phyloP scores from a whole-genome alignment of 2,797 vertebrate species.

The Xyrichtys novacula region DNA sequence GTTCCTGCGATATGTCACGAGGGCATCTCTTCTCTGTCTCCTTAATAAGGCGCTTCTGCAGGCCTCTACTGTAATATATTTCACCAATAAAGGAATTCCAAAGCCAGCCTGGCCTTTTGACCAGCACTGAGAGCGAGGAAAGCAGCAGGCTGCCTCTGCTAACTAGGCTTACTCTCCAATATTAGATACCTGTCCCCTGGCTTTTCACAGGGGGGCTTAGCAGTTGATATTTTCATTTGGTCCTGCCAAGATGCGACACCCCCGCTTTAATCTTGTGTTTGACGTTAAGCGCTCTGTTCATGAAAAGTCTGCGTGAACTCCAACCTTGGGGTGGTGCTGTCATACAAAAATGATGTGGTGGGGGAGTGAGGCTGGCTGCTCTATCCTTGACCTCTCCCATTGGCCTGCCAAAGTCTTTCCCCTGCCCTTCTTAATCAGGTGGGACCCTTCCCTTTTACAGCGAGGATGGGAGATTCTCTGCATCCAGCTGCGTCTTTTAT shows the following conservation, averaged over 20 bases:
- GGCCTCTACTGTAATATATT: slow-evolving; percentile 89
- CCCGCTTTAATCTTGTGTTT: slow-evolving; percentile 93
- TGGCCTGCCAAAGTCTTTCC: slow-evolving; percentile 84
- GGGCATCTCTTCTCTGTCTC: slow-evolving; percentile 81
- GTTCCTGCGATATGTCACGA: slow-evolving; percentile 75
- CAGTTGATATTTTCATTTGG: slow-evolving; percentile 94
- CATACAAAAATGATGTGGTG: slow-evolving; percentile 85
- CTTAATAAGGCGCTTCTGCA: slow-evolving; percentile 85
- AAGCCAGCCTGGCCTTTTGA: slow-evolving; percentile 78
- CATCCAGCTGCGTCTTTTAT: slow-evolving; percentile 73
- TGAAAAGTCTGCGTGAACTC: slow-evolving; percentile 91
- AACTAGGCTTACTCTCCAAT: slow-evolving; percentile 88
- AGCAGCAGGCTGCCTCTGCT: slow-evolving; percentile 82
- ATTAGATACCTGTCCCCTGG: slow-evolving; percentile 89
- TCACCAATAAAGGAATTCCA: slow-evolving; percentile 84
- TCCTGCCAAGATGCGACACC: slow-evolving; percentile 88
- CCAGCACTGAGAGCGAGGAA: slow-evolving; percentile 78
- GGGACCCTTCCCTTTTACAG: slow-evolving; percentile 78
- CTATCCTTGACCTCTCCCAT: slow-evolving; percentile 85
- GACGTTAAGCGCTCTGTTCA: slow-evolving; percentile 90
- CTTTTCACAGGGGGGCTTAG: slow-evolving; percentile 88
- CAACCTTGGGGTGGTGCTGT: slow-evolving; percentile 88
- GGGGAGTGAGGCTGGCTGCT: slow-evolving; percentile 78
- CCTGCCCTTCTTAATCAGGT: slow-evolving; percentile 85
- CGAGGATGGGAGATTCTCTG: slow-evolving; percentile 68